Conservation (phyloP, 1,140 invertebrate genomes). For the Hylyphantes graminicola region DNA sequence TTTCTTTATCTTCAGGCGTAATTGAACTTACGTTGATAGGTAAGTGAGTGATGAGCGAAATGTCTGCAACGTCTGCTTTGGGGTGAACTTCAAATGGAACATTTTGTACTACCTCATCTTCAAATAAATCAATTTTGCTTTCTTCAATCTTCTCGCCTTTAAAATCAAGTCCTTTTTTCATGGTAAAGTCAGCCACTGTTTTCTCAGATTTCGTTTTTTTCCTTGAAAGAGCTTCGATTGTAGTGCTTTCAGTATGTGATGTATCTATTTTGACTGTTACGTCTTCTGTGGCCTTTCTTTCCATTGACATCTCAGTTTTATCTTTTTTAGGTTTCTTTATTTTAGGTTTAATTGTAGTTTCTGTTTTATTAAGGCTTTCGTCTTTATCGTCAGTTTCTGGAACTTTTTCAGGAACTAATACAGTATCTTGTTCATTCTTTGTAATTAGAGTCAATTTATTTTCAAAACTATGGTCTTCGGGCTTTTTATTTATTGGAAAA, state of each 20-base stretch:
- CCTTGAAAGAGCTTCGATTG: neutral
- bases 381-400: slow-evolving; percentile 1
- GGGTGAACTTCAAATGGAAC: slow-evolving; percentile 14
- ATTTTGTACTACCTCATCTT: slow-evolving; percentile 53
- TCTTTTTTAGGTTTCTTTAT: slow-evolving; percentile 24
- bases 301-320: neutral
- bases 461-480: slow-evolving; percentile 7
- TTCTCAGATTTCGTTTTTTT: slow-evolving; percentile 24
- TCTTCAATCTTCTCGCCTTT: slow-evolving; percentile 5
- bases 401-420: neutral
- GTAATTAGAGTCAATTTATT: neutral
- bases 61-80: slow-evolving; percentile 16
- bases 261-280: neutral
- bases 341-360: slow-evolving; percentile 1
- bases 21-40: slow-evolving; percentile 30
- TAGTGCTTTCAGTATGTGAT: slow-evolving; percentile 15
- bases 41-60: slow-evolving; percentile 36
- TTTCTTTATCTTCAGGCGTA: slow-evolving; percentile 42
- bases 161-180: slow-evolving; percentile 18
- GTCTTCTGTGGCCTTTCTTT: slow-evolving; percentile 5
- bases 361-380: neutral
- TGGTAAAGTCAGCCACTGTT: slow-evolving; percentile 8
- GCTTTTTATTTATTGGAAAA: slow-evolving; percentile 1
- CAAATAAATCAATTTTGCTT: slow-evolving; percentile 14
- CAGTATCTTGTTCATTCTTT: slow-evolving; percentile 20